Evolutionary conservation across 1,140 invertebrate genomes (phyloP).

Genomic region (Notospermus geniculatus): DNA sequence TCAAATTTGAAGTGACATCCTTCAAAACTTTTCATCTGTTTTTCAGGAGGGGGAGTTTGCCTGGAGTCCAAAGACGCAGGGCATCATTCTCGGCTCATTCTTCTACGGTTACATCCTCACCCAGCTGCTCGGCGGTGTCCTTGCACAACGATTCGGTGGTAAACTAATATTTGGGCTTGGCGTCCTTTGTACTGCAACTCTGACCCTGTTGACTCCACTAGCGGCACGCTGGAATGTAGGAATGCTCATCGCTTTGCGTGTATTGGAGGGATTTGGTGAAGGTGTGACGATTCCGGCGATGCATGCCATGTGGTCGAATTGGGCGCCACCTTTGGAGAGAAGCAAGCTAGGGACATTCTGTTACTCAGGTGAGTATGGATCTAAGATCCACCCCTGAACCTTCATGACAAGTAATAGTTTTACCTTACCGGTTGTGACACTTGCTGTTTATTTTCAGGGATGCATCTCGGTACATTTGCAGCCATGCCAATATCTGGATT

Average conservation of each 20-base stretch:
- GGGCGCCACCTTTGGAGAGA: slow-evolving; percentile 52
- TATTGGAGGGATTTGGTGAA: slow-evolving; percentile 84
- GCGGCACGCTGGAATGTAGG: slow-evolving; percentile 68
- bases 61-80: slow-evolving; percentile 67
- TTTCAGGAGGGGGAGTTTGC: slow-evolving; percentile 14
- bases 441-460: slow-evolving; percentile 11
- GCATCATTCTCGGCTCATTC: slow-evolving; percentile 67
- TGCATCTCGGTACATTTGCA: slow-evolving; percentile 51
- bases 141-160: slow-evolving; percentile 75
- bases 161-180: slow-evolving; percentile 79
- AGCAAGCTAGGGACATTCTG: slow-evolving; percentile 45
- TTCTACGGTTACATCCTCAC: slow-evolving; percentile 71
- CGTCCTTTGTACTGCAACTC: slow-evolving; percentile 73
- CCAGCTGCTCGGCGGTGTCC: slow-evolving; percentile 63
- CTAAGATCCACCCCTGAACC: slow-evolving; percentile 30
- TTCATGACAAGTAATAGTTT: slow-evolving; percentile 7
- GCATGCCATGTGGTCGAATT: slow-evolving; percentile 66
- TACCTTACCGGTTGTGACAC: slow-evolving; percentile 8
- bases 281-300: slow-evolving; percentile 88
- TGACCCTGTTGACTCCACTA: slow-evolving; percentile 79
- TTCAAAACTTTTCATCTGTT: neutral
- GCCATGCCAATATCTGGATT: slow-evolving; percentile 49
- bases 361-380: too few relatives aligned
- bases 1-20: too few relatives aligned
- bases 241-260: slow-evolving; percentile 70